Base-by-base conservation (phyloP, 2,797 vertebrate genomes). In the Sparidentex hasta region DNA sequence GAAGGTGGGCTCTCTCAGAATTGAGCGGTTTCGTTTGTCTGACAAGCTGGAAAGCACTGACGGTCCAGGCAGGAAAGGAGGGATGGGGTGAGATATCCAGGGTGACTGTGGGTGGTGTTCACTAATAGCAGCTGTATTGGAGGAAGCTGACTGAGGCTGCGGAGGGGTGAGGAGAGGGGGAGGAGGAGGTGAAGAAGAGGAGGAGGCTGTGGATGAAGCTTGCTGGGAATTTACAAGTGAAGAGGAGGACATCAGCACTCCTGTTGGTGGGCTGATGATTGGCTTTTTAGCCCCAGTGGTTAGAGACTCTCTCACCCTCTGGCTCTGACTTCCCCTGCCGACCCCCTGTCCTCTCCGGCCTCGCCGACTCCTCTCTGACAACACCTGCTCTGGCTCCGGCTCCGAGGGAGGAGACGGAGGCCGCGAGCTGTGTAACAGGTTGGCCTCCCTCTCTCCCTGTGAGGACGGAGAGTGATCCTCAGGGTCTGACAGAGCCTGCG, bases 1-100 rank as follows among this genome's bases (percentile, higher is more conserved):
- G 78, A 99, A 99, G 0, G 98, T 99, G 0, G 98, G 98, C 84
- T 99, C 97, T 57, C 97, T 95, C 78, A 99, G 92, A 86, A 99
- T 99, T 0, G 98, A 99, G 67, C 95, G 93, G 64, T 95, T 97
- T 17, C 97, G 96, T 85, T 99, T 99, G 93, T 98, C 98, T 74
- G 96, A 95, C 90, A 97, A 88, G 1, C 95, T 93, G 0, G 97
- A 94, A 27, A 93, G 89, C 58, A 90, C 92, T 0, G 97, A 94
- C 0, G 97, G 92, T 25, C 95, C 86, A 3, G 97, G 89, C 68
- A 98, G 86, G 80, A 98, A 99, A 0, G 95, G 96, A 0, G 97
- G 94, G 52, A 98, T 97, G 20, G 96, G 94, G 44, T 98, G 98
- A 41, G 97, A 88, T 94, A 99, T 97, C 98, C 98, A 99, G 0